Evolutionary conservation across 2,113 vertebrate genomes (phyloP).

Genomic region (Scophthalmus maximus): DNA sequence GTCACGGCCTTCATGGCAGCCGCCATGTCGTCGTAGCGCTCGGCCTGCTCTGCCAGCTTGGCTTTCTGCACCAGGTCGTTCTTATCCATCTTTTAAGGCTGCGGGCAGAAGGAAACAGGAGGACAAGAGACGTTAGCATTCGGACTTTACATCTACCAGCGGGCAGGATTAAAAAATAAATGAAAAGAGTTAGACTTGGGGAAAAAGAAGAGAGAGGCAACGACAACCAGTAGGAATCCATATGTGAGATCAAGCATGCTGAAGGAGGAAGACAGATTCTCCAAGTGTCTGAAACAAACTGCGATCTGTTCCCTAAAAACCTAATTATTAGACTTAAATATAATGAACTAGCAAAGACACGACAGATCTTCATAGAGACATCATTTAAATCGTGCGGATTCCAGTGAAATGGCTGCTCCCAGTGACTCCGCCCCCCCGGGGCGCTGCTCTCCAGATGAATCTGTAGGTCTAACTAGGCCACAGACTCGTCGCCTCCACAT

Average conservation of each 20-base stretch:
- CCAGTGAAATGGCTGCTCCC: slow-evolving; percentile 37
- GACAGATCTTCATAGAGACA: slow-evolving; percentile 15
- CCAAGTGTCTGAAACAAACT: neutral
- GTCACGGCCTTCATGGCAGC: slow-evolving; percentile 97
- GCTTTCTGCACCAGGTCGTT: slow-evolving; percentile 98
- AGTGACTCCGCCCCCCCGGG: slow-evolving; percentile 36
- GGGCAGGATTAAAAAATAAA: neutral
- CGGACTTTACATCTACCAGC: neutral
- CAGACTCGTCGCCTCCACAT: slow-evolving; percentile 30
- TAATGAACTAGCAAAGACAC: neutral
- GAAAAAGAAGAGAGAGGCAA: neutral
- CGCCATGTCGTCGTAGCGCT: slow-evolving; percentile 99
- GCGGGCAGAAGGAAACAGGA: neutral
- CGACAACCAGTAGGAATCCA: neutral
- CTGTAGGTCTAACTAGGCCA: slow-evolving; percentile 69
- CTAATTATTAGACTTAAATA: too few relatives aligned
- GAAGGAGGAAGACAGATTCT: neutral
- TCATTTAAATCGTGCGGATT: slow-evolving; percentile 34
- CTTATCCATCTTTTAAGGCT: slow-evolving; percentile 94
- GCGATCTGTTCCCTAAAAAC: neutral
- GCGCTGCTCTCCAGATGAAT: slow-evolving; percentile 57
- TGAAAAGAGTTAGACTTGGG: neutral
- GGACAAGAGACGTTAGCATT: neutral
- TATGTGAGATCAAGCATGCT: neutral
- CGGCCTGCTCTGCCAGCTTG: slow-evolving; percentile 96